phyloP scores from a whole-genome alignment of 2,113 vertebrate genomes.

The Nothobranchius kuhntae region DNA sequence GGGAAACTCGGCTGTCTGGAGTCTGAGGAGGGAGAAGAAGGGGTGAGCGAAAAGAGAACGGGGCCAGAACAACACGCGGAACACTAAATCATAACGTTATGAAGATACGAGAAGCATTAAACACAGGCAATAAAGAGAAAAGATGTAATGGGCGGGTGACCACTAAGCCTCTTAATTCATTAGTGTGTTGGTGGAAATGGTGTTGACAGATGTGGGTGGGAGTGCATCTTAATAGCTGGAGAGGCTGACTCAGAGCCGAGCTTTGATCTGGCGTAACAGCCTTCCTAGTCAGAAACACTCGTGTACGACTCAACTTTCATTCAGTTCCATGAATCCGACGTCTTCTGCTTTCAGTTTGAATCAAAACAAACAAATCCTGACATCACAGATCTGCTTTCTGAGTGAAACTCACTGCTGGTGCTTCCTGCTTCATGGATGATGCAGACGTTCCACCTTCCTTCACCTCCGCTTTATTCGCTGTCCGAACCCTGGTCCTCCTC shows the following conservation, averaged over 20 bases:
- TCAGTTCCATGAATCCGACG: conserved; percentile 11
- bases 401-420: conserved; percentile 51
- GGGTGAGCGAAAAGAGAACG: neutral
- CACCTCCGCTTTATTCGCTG: conserved; percentile 34
- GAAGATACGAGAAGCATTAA: neutral
- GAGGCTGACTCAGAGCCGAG: conserved; percentile 48
- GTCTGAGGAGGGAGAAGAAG: conserved; percentile 25
- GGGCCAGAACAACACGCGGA: neutral
- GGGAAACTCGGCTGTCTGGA: conserved; percentile 30
- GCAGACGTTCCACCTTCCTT: conserved; percentile 22
- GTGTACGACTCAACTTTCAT: conserved; percentile 12
- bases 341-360: conserved; percentile 3
- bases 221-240: conserved; percentile 38
- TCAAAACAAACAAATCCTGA: conserved; percentile 6
- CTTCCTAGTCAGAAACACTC: conserved; percentile 27
- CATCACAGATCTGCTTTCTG: too few species aligned
- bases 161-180: conserved; percentile 48
- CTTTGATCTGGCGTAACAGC: conserved; percentile 31
- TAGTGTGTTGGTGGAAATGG: conserved; percentile 22
- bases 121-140: neutral
- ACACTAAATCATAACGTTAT: neutral
- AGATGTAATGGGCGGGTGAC: conserved; percentile 2
- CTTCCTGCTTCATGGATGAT: conserved; percentile 4
- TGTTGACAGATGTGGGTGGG: conserved; percentile 31
- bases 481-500: conserved; percentile 35